Evolutionary conservation across 1,140 invertebrate genomes (phyloP), one percentile per base, ranked within the genome.

Genomic region (Calliphora vicina): DNA sequence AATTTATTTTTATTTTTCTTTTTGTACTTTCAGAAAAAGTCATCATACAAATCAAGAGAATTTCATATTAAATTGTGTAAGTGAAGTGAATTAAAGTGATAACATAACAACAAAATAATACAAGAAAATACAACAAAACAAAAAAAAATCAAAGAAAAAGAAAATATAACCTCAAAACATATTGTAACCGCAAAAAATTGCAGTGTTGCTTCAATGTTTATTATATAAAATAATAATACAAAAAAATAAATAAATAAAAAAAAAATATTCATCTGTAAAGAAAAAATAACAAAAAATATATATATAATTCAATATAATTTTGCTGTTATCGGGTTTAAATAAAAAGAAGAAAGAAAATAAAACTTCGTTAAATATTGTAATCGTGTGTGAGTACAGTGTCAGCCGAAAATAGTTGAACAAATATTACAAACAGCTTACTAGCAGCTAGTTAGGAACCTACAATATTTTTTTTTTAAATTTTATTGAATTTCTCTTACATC

Each of bases 141-240:
- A n/a, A n/a, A n/a, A n/a, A n/a, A n/a, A n/a, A n/a, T n/a, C n/a
- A n/a, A n/a, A n/a, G n/a, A n/a, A n/a, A 57, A 57, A n/a, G 15
- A 57, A 57, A 57, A 57, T 57, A 57, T 57, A 67, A 67, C 61
- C 61, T 67, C 61, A 67, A 67, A 67, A 20, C 61, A 67, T 67
- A 67, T 67, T 67, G 61, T 67, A 67, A 67, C 61, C 61, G 61
- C 61, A 67, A 67, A 67, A 57, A 67, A 67, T 67, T 67, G 61
- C 61, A 67, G 61, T 67, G 61, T 67, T 67, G 20, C 20, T 20
- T 6, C 23, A 67, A 25, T 67, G 61, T 67, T 23, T 57, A 57
- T n/a, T 57, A 67, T 23, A 67, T 67, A 67, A 67, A 67, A 23
- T 10, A 67, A 67, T 2, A 67, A 23, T 23, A 67, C n/a, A n/a